These are phyloP conservation scores for Capitulum mitella DNA, from an alignment of 2,888 invertebrate genomes.

Conservation along the genomic window DNA sequence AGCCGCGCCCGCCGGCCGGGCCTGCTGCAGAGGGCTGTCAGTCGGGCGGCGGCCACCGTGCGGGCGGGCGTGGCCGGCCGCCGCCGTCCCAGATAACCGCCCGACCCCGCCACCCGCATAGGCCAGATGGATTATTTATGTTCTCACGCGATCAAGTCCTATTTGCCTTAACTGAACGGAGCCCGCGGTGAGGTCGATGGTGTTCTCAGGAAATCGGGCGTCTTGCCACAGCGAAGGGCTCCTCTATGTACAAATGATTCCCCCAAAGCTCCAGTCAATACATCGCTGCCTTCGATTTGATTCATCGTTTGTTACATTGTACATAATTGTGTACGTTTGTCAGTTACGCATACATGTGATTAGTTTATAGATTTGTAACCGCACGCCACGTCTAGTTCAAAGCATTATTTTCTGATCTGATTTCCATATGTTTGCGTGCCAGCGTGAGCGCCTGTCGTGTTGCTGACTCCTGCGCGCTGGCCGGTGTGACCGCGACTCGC, in stretches of 20 bases:
- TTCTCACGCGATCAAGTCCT: background rate
- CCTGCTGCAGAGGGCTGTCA: background rate
- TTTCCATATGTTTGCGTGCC: background rate
- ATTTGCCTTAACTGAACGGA: background rate
- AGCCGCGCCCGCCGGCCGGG: background rate
- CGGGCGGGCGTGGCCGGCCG: background rate
- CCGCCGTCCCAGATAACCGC: background rate
- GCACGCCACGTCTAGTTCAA: background rate
- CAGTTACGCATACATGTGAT: background rate
- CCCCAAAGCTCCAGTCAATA: slow-evolving; percentile 10
- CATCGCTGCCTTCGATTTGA: background rate
- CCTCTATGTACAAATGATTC: slow-evolving; percentile 11
- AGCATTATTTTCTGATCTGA: slow-evolving; percentile 2
- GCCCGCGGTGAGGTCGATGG: background rate
- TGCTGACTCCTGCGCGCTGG: no score
- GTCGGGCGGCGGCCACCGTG: background rate
- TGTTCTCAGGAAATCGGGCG: slow-evolving; percentile 1
- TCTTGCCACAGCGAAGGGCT: background rate
- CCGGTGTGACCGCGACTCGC: no score
- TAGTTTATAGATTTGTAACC: slow-evolving; percentile 2
- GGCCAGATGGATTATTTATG: background rate
- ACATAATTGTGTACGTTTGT: background rate
- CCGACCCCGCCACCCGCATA: background rate
- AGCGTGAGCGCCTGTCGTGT: no score
- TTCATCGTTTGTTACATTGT: background rate